These are phyloP conservation scores for Herpailurus yagouaroundi DNA, from an alignment of 2,113 vertebrate species.

Conservation along the genomic window DNA sequence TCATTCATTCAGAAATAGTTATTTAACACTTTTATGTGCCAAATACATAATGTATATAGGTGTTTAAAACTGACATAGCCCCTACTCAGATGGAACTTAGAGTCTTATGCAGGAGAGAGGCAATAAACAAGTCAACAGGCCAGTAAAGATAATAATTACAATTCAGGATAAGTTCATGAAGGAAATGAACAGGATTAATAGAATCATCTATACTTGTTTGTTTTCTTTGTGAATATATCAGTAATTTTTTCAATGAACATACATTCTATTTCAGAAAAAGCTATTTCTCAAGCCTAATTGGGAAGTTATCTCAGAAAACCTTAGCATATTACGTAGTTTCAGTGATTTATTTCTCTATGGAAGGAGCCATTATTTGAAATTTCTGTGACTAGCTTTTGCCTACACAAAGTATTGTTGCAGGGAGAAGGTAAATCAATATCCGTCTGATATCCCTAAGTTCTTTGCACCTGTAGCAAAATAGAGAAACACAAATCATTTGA, in stretches of 20 bases:
- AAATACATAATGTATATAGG: neutral
- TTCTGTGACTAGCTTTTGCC: neutral
- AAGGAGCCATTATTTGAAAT: constrained; percentile 46
- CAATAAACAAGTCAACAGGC: neutral
- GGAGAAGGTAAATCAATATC: neutral
- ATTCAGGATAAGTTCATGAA: neutral
- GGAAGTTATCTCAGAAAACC: neutral
- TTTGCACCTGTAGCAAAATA: constrained; percentile 12
- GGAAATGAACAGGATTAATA: neutral
- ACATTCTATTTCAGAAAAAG: constrained; percentile 28
- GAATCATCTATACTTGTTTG: neutral
- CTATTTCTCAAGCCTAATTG: constrained; percentile 25
- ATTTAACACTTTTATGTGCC: neutral
- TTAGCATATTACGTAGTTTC: constrained; percentile 25
- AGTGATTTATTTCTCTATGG: neutral
- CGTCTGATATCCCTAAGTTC: neutral
- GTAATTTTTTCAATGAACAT: constrained; percentile 43
- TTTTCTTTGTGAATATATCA: constrained; percentile 45
- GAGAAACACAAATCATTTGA: constrained; percentile 31
- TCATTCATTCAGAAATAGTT: constrained; percentile 4
- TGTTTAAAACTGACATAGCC: neutral
- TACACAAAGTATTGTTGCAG: neutral
- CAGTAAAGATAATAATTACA: neutral
- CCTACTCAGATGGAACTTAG: neutral
- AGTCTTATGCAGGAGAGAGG: neutral